phyloP scores from a whole-genome alignment of 1,140 invertebrate species.

The Tetraneura akinire region DNA sequence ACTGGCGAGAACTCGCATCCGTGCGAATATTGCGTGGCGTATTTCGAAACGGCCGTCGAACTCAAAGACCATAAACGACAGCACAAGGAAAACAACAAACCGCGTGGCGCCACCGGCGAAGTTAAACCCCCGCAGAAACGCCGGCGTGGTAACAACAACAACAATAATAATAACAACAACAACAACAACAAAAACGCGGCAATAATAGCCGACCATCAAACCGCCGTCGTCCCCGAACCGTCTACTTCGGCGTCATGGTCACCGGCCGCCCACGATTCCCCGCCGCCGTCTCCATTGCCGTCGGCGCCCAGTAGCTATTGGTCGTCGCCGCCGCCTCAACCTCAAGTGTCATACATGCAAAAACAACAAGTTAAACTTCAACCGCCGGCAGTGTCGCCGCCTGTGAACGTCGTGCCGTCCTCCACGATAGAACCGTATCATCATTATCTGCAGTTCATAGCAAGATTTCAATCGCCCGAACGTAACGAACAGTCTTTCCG shows the following conservation, averaged over 20 bases:
- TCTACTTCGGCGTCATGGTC: constrained; percentile 54
- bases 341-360: neutral
- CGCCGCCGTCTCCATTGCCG: constrained; percentile 28
- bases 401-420: constrained; percentile 81
- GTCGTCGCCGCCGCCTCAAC: constrained; percentile 33
- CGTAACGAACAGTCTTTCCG: constrained; percentile 56
- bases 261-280: constrained; percentile 55
- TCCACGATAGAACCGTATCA: constrained; percentile 78
- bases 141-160: constrained; percentile 56
- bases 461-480: constrained; percentile 24
- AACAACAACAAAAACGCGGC: neutral
- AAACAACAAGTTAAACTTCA: constrained; percentile 63
- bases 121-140: constrained; percentile 73
- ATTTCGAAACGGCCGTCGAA: constrained; percentile 76
- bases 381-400: constrained; percentile 81
- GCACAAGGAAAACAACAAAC: constrained; percentile 82
- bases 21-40: constrained; percentile 83
- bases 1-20: constrained; percentile 93
- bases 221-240: constrained; percentile 55
- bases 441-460: constrained; percentile 64
- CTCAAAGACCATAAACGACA: constrained; percentile 88
- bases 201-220: constrained; percentile 58
- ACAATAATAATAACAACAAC: constrained; percentile 47
- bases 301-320: neutral
- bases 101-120: constrained; percentile 79